phyloP scores from a whole-genome alignment of 1,140 invertebrate species.

The Bombus waltoni region DNA sequence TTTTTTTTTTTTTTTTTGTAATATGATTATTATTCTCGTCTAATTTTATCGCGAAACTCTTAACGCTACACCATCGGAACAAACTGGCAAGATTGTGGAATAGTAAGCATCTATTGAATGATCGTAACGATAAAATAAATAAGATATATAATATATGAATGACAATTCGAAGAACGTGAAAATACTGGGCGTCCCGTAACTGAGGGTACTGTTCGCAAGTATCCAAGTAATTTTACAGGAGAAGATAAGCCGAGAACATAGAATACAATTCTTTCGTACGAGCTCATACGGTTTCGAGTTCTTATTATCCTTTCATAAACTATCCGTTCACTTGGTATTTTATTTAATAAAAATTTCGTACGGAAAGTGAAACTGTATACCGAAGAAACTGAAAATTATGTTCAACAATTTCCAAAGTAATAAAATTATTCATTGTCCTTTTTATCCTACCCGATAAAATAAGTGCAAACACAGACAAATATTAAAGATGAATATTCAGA shows the following conservation, averaged over 20 bases:
- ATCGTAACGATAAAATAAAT: constrained; percentile 67
- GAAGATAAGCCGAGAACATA: not conserved
- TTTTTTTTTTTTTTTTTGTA: not conserved
- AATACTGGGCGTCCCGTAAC: not conserved
- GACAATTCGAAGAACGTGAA: constrained; percentile 5
- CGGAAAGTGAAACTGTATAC: too few relatives aligned
- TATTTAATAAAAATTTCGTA: not conserved
- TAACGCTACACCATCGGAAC: constrained; percentile 32
- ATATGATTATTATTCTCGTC: constrained; percentile 20
- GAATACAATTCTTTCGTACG: not conserved
- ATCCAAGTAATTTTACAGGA: not conserved
- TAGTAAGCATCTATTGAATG: constrained; percentile 49
- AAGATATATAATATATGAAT: constrained; percentile 28
- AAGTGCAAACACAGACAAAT: not conserved
- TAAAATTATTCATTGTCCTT: too few relatives aligned
- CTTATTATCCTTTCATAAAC: not conserved
- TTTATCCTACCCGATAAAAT: too few relatives aligned
- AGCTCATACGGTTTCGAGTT: not conserved
- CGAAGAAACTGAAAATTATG: not conserved
- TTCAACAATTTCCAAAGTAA: too few relatives aligned
- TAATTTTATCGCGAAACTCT: constrained; percentile 13
- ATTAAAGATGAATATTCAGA: not conserved
- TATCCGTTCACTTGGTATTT: not conserved
- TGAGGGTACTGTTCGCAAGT: not conserved
- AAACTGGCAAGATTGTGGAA: constrained; percentile 50